Percentiles rank a stretch among this genome's conserved stretches.
These are phyloP conservation scores for Odocoileus hemionus DNA, from an alignment of 2,113 vertebrate species.

Conservation along the genomic window DNA sequence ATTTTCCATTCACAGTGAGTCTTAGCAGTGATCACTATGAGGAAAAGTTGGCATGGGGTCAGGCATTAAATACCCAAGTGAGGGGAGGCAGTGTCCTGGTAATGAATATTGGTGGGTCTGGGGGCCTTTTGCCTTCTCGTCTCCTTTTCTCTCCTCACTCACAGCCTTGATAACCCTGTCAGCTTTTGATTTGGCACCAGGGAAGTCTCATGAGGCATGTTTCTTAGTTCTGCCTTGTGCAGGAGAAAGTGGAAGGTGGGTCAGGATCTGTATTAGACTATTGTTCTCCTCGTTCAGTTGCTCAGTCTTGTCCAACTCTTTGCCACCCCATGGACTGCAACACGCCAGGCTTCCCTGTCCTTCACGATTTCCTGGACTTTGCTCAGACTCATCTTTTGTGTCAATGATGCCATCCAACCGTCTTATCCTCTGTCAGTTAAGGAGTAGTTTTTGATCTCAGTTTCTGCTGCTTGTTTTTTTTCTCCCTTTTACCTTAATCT, in stretches of 20 bases:
- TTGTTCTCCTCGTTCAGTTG: not conserved
- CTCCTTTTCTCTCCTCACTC: not conserved
- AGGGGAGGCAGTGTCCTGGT: not conserved
- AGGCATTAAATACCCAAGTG: not conserved
- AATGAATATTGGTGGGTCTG: not conserved
- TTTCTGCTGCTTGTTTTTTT: not conserved
- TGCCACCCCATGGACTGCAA: not conserved
- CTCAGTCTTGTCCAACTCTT: not conserved
- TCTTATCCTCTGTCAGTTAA: not conserved
- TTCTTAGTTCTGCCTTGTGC: not conserved
- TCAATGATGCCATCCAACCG: not conserved
- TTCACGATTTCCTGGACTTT: not conserved
- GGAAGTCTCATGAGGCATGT: not conserved
- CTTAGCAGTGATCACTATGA: not conserved
- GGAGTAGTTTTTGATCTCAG: not conserved
- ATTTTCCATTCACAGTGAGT: not conserved
- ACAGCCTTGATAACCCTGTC: not conserved
- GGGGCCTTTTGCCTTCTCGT: not conserved
- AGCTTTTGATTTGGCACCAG: not conserved
- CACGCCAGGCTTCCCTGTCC: not conserved
- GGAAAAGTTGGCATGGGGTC: not conserved
- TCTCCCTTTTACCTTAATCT: not conserved
- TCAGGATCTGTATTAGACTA: not conserved
- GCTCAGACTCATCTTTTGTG: not conserved
- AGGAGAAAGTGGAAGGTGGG: not conserved